These are phyloP conservation scores for Anorthoa munda DNA, from an alignment of 2,888 invertebrate genomes.

Conservation along the genomic window DNA sequence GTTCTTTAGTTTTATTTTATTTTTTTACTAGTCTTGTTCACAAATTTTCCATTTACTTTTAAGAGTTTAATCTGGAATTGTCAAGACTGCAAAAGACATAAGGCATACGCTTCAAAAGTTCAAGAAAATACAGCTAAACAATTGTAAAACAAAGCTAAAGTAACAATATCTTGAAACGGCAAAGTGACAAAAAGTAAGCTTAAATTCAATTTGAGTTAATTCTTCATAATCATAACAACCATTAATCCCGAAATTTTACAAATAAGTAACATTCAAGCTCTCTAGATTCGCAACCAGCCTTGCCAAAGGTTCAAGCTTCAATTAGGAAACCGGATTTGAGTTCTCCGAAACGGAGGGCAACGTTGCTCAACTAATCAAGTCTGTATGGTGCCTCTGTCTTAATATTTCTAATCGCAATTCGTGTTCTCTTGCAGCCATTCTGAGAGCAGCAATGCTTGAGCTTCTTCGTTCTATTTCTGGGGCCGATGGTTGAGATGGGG, in stretches of 20 bases:
- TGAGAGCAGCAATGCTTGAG: conserved; percentile 96
- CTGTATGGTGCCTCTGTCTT: conserved; percentile 94
- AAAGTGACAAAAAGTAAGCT: conserved; percentile 33
- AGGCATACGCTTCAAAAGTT: not conserved
- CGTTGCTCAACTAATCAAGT: conserved; percentile 94
- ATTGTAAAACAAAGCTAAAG: not conserved
- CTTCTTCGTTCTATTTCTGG: conserved; percentile 96
- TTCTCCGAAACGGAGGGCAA: conserved; percentile 57
- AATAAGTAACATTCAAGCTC: conserved; percentile 48
- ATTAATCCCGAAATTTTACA: conserved; percentile 47
- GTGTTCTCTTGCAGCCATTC: conserved; percentile 97
- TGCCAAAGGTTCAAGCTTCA: conserved; percentile 55
- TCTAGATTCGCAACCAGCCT: conserved; percentile 47
- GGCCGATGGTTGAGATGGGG: conserved; percentile 85
- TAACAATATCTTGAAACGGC: not conserved
- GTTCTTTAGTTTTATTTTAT: conserved; percentile 9
- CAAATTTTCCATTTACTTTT: not conserved
- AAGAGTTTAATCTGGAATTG: conserved; percentile 5
- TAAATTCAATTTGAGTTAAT: conserved; percentile 17
- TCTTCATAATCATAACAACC: conserved; percentile 31
- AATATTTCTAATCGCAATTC: conserved; percentile 96
- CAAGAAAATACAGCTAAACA: not conserved
- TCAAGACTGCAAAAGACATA: not conserved
- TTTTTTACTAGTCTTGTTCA: conserved; percentile 11
- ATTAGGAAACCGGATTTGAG: conserved; percentile 60